Percentiles rank a stretch among this genome's conserved stretches.
Evolutionary conservation across 2,888 invertebrate species (phyloP).

Genomic region (Heliconius erato): DNA sequence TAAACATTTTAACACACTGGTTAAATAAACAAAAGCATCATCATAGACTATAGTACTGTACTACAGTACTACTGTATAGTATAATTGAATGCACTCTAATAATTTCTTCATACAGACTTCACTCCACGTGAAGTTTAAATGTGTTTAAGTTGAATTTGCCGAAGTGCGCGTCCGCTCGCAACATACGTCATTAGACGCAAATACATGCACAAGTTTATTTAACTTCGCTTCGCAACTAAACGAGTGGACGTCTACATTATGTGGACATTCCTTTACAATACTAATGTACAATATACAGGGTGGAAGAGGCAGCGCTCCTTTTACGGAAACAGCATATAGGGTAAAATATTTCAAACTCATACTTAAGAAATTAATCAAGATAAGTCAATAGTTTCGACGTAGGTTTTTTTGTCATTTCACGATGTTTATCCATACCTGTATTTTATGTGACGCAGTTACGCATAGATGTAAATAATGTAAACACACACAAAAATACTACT

Average conservation of each 20-base stretch:
- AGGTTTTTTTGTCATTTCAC: too few relatives aligned
- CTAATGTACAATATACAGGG: not conserved
- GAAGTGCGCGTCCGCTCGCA: conserved; percentile 65
- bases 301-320: too few relatives aligned
- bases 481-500: too few relatives aligned
- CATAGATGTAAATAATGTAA: too few relatives aligned
- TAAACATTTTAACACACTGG: not conserved
- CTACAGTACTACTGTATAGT: not conserved
- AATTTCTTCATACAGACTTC: conserved; percentile 60
- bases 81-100: conserved; percentile 46
- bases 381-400: too few relatives aligned
- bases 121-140: conserved; percentile 68
- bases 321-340: too few relatives aligned
- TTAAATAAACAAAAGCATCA: not conserved
- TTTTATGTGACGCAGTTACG: too few relatives aligned
- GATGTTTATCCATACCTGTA: too few relatives aligned
- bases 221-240: conserved; percentile 57
- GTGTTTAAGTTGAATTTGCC: conserved; percentile 66
- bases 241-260: conserved; percentile 21
- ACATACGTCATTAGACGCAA: conserved; percentile 77
- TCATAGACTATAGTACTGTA: not conserved
- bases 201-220: conserved; percentile 72
- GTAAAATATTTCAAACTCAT: too few relatives aligned
- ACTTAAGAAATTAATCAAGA: too few relatives aligned
- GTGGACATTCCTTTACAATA: conserved; percentile 31